Percentiles rank a stretch among this genome's conserved stretches.
These are phyloP conservation scores for Trichosurus vulpecula DNA, from an alignment of 2,797 vertebrate genomes.

Conservation along the genomic window DNA sequence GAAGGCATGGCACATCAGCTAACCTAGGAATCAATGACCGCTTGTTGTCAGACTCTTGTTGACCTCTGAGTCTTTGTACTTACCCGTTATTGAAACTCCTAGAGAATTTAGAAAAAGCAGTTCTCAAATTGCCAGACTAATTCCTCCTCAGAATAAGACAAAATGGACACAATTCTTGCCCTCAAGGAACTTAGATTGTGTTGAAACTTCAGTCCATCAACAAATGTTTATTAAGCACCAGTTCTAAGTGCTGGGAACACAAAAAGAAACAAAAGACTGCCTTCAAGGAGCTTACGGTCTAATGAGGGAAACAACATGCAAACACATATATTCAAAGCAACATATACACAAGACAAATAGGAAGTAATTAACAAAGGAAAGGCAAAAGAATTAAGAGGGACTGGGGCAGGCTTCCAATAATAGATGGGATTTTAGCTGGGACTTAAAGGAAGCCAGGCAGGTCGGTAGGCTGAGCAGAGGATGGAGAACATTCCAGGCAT, in stretches of 20 bases:
- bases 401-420: not conserved
- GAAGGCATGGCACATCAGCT: constrained; percentile 19
- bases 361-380: not conserved
- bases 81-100: constrained; percentile 13
- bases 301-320: not conserved
- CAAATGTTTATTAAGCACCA: not conserved
- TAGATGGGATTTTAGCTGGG: not conserved
- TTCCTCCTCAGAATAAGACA: not conserved
- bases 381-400: not conserved
- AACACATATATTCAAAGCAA: not conserved
- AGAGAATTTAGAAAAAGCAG: not conserved
- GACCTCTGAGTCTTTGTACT: constrained; percentile 40
- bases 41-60: constrained; percentile 28
- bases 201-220: not conserved
- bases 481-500: not conserved
- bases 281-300: not conserved
- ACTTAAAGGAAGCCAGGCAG: not conserved
- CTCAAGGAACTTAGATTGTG: not conserved
- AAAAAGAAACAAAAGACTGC: not conserved
- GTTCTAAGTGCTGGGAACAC: not conserved
- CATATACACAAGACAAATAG: not conserved
- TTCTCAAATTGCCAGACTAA: not conserved
- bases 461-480: not conserved
- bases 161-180: not conserved
- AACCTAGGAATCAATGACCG: constrained; percentile 39